Evolutionary conservation across 2,888 invertebrate species (phyloP).

Genomic region (Drosophila monieri): DNA sequence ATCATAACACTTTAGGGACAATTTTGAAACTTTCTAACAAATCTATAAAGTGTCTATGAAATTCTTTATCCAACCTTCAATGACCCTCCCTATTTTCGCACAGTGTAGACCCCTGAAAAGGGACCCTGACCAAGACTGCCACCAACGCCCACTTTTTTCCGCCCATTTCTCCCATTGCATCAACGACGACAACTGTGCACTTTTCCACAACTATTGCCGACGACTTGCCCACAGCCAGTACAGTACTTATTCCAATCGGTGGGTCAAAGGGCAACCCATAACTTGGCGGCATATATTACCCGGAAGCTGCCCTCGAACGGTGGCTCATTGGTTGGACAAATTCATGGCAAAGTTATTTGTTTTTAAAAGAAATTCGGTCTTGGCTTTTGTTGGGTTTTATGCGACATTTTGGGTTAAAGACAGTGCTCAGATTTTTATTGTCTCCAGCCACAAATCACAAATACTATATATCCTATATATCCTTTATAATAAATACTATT

Average conservation of each 20-base stretch:
- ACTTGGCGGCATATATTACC: slow-evolving; percentile 33
- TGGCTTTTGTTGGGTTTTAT: neutral
- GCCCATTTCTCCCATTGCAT: neutral
- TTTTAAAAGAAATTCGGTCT: slow-evolving; percentile 1
- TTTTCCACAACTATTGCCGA: slow-evolving; percentile 23
- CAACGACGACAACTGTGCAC: slow-evolving; percentile 30
- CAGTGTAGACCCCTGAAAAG: slow-evolving; percentile 16
- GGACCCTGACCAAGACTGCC: slow-evolving; percentile 42
- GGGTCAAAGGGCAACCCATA: slow-evolving; percentile 36
- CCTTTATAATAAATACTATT: neutral
- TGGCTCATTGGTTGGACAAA: slow-evolving; percentile 6
- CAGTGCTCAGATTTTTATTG: too few species aligned
- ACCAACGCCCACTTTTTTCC: slow-evolving; percentile 42
- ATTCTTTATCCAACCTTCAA: too few species aligned
- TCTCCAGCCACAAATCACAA: neutral
- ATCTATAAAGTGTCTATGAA: too few species aligned
- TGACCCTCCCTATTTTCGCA: neutral
- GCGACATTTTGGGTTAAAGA: too few species aligned
- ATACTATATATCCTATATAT: too few species aligned
- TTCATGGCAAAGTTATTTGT: slow-evolving; percentile 9
- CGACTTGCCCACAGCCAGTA: too few species aligned
- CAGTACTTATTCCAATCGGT: slow-evolving; percentile 35
- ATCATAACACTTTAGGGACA: too few species aligned
- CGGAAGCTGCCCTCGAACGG: neutral
- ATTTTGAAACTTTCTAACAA: too few species aligned